These are phyloP conservation scores for Micoletzkya japonica DNA, from an alignment of 2,888 invertebrate genomes.

Conservation along the genomic window DNA sequence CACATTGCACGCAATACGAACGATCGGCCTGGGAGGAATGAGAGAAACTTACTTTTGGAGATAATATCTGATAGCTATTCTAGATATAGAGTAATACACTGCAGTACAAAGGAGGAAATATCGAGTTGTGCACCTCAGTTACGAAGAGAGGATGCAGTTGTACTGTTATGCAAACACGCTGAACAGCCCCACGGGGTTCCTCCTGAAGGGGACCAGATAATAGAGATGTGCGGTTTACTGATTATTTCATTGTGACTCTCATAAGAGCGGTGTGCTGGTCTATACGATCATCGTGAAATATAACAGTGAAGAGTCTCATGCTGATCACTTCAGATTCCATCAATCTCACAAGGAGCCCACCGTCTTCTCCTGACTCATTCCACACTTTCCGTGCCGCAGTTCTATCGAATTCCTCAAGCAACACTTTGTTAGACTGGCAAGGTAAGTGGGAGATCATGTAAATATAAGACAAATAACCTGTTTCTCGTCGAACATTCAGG, in stretches of 20 bases:
- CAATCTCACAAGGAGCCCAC: conserved; percentile 30
- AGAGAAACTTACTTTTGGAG: not conserved
- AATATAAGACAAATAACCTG: no score
- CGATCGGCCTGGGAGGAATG: conserved; percentile 44
- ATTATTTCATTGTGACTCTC: conserved; percentile 17
- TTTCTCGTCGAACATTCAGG: conserved; percentile 52
- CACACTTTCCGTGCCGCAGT: conserved; percentile 57
- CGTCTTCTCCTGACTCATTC: conserved; percentile 58
- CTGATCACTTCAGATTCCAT: not conserved
- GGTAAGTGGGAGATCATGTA: no score
- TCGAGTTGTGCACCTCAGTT: conserved; percentile 51
- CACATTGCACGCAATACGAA: conserved; percentile 63
- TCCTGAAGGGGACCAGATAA: no score
- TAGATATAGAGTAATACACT: no score
- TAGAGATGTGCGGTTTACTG: not conserved
- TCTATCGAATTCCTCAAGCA: conserved; percentile 52
- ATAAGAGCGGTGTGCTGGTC: not conserved
- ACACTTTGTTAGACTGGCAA: no score
- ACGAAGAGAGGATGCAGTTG: conserved; percentile 63
- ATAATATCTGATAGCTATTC: no score
- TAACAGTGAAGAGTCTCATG: not conserved
- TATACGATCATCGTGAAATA: not conserved
- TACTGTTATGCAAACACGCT: conserved; percentile 58
- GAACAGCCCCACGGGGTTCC: conserved; percentile 54
- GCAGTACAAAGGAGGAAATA: not conserved